These are phyloP conservation scores for Tychaedon coryphoeus DNA, from an alignment of 2,113 vertebrate species.

Conservation along the genomic window DNA sequence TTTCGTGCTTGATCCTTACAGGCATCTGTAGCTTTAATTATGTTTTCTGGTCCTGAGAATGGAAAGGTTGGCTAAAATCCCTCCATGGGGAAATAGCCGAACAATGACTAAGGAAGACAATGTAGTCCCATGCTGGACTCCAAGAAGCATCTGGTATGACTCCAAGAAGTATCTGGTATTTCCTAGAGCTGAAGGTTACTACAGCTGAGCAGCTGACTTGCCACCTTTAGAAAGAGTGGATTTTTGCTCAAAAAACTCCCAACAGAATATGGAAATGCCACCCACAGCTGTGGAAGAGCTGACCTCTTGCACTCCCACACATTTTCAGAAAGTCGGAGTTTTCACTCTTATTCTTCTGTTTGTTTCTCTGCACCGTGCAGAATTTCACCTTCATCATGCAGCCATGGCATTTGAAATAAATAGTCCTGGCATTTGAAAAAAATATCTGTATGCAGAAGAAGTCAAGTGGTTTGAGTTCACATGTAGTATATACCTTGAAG, in stretches of 20 bases:
- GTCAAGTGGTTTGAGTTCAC: not conserved
- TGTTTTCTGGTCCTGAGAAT: not conserved
- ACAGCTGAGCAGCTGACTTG: not conserved
- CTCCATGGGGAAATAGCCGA: not conserved
- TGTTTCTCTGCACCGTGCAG: not conserved
- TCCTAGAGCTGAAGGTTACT: slow-evolving; percentile 28
- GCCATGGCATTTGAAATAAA: not conserved
- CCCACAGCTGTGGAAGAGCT: not conserved
- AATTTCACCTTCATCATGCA: not conserved
- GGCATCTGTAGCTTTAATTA: not conserved
- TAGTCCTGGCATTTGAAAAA: not conserved
- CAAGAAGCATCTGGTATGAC: slow-evolving; percentile 31
- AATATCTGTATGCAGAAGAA: not conserved
- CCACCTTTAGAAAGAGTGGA: not conserved
- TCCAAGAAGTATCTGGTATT: not conserved
- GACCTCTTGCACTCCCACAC: not conserved
- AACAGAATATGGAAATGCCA: not conserved
- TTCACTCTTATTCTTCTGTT: not conserved
- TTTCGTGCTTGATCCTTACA: not conserved
- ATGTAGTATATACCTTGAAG: not conserved
- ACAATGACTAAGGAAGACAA: slow-evolving; percentile 43
- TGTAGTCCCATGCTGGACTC: not conserved
- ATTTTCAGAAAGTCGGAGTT: not conserved
- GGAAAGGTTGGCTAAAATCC: slow-evolving; percentile 16
- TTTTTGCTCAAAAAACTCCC: not conserved